phyloP scores from a whole-genome alignment of 2,888 invertebrate genomes.

The Baccha elongata region DNA sequence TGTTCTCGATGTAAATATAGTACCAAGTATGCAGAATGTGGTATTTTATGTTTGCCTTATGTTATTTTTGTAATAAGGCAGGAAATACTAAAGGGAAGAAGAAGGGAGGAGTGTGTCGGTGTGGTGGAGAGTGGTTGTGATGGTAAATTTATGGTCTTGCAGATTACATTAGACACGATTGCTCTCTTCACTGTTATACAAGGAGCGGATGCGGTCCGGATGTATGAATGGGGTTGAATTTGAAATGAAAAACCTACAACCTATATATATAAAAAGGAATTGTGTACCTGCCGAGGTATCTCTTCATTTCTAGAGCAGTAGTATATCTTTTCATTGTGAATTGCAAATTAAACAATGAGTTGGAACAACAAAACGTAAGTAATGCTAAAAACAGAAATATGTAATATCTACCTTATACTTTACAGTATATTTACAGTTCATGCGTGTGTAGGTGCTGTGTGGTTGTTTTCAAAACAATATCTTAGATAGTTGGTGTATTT shows the following conservation, averaged over 20 bases:
- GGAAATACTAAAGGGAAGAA: background rate
- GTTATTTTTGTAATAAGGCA: constrained; percentile 1
- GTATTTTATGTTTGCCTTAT: constrained; percentile 63
- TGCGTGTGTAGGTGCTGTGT: too few species aligned
- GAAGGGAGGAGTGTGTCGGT: background rate
- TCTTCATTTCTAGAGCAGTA: constrained; percentile 3
- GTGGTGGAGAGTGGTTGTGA: constrained; percentile 17
- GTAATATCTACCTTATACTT: too few species aligned
- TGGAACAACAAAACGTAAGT: background rate
- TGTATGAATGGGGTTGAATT: constrained; percentile 22
- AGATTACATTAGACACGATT: constrained; percentile 72
- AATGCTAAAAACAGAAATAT: background rate
- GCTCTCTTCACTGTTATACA: constrained; percentile 47
- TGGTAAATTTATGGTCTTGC: constrained; percentile 69
- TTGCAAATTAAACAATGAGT: constrained; percentile 36
- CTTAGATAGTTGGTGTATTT: too few species aligned
- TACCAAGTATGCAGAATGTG: constrained; percentile 63
- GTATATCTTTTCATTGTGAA: constrained; percentile 57
- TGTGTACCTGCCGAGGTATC: background rate
- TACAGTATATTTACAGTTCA: too few species aligned
- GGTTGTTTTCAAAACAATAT: too few species aligned
- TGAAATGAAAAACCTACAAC: constrained; percentile 23
- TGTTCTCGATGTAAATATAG: constrained; percentile 70
- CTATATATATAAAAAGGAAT: constrained; percentile 2
- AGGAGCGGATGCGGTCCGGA: background rate